Evolutionary conservation across 2,888 invertebrate species (phyloP), one percentile per base, ranked within the genome.

Genomic region (Hirtodrosophila duncani): DNA sequence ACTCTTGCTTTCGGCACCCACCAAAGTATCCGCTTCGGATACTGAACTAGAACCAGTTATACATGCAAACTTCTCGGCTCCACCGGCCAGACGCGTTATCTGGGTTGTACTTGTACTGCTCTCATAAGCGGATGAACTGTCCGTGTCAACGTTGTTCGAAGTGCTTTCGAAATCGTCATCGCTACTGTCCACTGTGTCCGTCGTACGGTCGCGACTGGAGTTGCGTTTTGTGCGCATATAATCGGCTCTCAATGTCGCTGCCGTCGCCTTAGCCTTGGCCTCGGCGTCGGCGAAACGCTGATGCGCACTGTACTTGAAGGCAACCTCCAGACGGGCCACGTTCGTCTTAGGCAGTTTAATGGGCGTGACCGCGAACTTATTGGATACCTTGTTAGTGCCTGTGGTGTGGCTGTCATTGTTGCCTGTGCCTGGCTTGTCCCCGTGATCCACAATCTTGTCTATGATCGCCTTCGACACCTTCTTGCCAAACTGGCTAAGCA

Each of bases 401-500:
- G 5, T 11, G 2, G 44, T 34, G 10, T 26, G 30, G 39, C 18
- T 6, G 57, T 3, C 56, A 10, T 21, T 21, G 7, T 7, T 11
- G 18, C 30, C n/a, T 7, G 18, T 8, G 9, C 36, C 21, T 11
- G 60, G 18, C 14, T 64, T 39, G 4, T 55, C 52, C 3, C 57
- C 60, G 17, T 41, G 37, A 9, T 69, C 66, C n/a, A 63, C 52
- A 0, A 67, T 45, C 41, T 71, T 44, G 4, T 77, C 39, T 52
- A 74, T 53, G 8, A 75, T 27, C 7, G 59, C 45, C 37, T 67
- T 81, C 7, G 65, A 53, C 17, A 63, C 52, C 9, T 65, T 61
- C 37, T 67, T 81, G 8, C 70, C 82, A 36, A 81, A 81, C 52
- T 82, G 68, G 37, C 66, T 75, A 11, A 74, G 68, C 8, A 75